These are phyloP conservation scores for Tauraco hartlaubi DNA, from an alignment of 2,797 vertebrate genomes.

Conservation along the genomic window DNA sequence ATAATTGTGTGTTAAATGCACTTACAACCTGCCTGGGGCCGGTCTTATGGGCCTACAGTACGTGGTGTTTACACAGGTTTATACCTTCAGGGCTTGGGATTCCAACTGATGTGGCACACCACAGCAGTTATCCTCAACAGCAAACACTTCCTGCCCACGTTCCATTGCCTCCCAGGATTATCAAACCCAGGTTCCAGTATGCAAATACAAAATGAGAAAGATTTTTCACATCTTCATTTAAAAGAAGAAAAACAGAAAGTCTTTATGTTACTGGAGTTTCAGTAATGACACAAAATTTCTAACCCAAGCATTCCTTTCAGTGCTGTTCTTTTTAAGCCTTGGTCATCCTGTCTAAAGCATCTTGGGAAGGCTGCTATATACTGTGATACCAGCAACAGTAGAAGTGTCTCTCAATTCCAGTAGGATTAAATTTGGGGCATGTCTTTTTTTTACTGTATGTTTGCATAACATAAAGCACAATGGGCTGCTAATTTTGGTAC, in stretches of 20 bases:
- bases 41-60: not conserved
- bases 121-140: not conserved
- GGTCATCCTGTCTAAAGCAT: not conserved
- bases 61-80: not conserved
- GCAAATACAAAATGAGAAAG: not conserved
- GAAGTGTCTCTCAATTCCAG: not conserved
- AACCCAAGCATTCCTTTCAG: not conserved
- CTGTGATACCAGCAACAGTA: not conserved
- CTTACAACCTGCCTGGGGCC: not conserved
- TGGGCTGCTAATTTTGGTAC: not conserved
- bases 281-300: not conserved
- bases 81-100: not conserved
- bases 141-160: not conserved
- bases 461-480: not conserved
- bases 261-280: not conserved
- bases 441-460: not conserved
- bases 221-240: not conserved
- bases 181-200: not conserved
- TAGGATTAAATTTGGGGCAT: not conserved
- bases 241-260: not conserved
- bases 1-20: not conserved
- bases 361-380: not conserved
- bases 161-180: not conserved
- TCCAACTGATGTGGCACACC: not conserved
- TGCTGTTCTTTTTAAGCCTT: not conserved